These are phyloP conservation scores for Cantharis rufa DNA, from an alignment of 2,888 invertebrate genomes.

Conservation along the genomic window DNA sequence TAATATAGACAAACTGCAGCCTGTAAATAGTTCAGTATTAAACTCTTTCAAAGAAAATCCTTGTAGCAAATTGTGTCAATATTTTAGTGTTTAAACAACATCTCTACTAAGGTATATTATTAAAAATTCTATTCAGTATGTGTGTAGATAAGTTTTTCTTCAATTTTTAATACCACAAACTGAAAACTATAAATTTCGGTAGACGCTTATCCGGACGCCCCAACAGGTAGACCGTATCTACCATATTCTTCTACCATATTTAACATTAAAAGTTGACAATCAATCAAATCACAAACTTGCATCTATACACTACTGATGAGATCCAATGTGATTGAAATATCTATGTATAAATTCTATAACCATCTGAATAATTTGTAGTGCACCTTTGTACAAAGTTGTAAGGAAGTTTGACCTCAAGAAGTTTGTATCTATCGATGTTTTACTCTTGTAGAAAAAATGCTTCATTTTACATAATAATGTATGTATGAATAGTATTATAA, in stretches of 20 bases:
- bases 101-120: too few species aligned
- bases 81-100: not conserved
- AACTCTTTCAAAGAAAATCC: not conserved
- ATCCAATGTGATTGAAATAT: not conserved
- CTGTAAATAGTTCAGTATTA: not conserved
- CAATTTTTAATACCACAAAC: too few species aligned
- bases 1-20: not conserved
- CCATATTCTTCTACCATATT: too few species aligned
- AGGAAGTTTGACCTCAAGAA: not conserved
- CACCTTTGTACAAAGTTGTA: not conserved
- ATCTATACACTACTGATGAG: not conserved
- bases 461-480: not conserved
- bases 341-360: not conserved
- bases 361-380: not conserved
- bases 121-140: too few species aligned
- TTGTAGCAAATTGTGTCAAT: not conserved
- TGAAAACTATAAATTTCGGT: too few species aligned
- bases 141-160: too few species aligned
- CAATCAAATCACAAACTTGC: not conserved
- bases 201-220: too few species aligned
- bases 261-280: not conserved
- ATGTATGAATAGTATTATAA: not conserved
- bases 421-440: not conserved
- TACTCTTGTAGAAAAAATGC: not conserved
- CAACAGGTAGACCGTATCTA: too few species aligned